Evolutionary conservation across 1,140 invertebrate species (phyloP).

Genomic region (Halotydeus destructor): DNA sequence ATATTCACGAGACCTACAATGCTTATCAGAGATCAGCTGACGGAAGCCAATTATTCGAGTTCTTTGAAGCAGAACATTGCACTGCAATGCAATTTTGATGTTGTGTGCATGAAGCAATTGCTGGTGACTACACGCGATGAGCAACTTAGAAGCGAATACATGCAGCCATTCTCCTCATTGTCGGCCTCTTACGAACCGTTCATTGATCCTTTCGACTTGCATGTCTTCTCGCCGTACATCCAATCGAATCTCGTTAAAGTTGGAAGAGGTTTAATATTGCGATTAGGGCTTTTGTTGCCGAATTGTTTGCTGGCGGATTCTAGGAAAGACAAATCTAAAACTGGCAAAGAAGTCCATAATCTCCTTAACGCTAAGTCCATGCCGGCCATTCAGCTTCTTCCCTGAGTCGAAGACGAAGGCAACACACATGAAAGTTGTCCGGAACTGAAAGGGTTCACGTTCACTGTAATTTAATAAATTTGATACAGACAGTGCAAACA

Average conservation of each 20-base stretch:
- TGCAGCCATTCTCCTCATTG: not conserved
- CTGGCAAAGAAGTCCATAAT: too few species aligned
- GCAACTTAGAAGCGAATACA: not conserved
- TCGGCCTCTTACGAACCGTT: not conserved
- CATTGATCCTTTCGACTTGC: slow-evolving; percentile 11
- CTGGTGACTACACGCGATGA: slow-evolving; percentile 2
- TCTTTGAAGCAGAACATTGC: slow-evolving; percentile 5
- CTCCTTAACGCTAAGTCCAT: too few species aligned
- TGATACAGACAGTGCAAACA: too few species aligned
- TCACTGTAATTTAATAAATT: too few species aligned
- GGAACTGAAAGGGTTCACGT: too few species aligned
- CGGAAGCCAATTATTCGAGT: slow-evolving; percentile 1
- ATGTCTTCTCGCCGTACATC: slow-evolving; percentile 5
- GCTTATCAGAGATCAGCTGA: not conserved
- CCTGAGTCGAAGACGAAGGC: too few species aligned
- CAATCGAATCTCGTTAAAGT: slow-evolving; percentile 1
- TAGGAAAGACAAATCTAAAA: too few species aligned
- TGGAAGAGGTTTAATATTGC: not conserved
- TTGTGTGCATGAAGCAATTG: slow-evolving; percentile 6
- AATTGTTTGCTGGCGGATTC: too few species aligned
- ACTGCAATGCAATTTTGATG: slow-evolving; percentile 9
- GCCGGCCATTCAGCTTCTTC: too few species aligned
- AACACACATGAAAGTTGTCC: too few species aligned
- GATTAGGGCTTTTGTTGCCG: slow-evolving; percentile 8
- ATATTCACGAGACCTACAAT: not conserved